Evolutionary conservation across 2,797 vertebrate genomes (phyloP).

Genomic region (Sebastes cheni): DNA sequence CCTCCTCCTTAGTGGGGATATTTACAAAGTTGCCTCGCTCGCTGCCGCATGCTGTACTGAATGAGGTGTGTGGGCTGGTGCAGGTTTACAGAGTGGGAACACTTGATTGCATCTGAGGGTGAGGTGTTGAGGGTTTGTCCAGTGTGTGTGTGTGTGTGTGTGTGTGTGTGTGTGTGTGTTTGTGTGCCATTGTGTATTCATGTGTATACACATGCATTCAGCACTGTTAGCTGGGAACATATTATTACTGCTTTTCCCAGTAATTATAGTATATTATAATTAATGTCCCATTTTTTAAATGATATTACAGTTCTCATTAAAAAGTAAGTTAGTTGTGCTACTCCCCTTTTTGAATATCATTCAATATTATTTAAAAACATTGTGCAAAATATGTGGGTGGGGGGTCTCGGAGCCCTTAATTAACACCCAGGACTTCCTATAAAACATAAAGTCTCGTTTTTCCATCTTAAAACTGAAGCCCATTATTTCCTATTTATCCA

Average conservation of each 20-base stretch:
- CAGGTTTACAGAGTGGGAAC: slow-evolving; percentile 47
- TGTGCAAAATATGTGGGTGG: not conserved
- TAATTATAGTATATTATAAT: slow-evolving; percentile 21
- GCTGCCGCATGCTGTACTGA: slow-evolving; percentile 8
- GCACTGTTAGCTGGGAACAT: not conserved
- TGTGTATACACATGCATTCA: slow-evolving; percentile 1
- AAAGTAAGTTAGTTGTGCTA: not conserved
- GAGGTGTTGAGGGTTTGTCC: slow-evolving; percentile 48
- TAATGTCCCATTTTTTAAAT: slow-evolving; percentile 16
- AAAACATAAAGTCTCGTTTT: rapidly evolving
- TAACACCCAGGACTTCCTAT: not conserved
- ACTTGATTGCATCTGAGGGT: slow-evolving; percentile 53
- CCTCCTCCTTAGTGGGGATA: slow-evolving; percentile 42
- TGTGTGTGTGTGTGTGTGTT: not conserved
- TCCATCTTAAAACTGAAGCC: not conserved
- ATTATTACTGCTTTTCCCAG: not conserved
- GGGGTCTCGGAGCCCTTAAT: not conserved
- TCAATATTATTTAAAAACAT: not conserved
- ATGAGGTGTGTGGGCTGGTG: slow-evolving; percentile 44
- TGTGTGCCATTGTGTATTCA: slow-evolving; percentile 4
- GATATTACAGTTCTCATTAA: not conserved
- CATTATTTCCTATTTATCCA: not conserved
- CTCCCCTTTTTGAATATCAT: not conserved
- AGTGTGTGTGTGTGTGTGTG: slow-evolving; percentile 6
- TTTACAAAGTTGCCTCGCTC: slow-evolving; percentile 48